Evolutionary conservation across 2,797 vertebrate genomes (phyloP).

Genomic region (Pangasius krempfi): DNA sequence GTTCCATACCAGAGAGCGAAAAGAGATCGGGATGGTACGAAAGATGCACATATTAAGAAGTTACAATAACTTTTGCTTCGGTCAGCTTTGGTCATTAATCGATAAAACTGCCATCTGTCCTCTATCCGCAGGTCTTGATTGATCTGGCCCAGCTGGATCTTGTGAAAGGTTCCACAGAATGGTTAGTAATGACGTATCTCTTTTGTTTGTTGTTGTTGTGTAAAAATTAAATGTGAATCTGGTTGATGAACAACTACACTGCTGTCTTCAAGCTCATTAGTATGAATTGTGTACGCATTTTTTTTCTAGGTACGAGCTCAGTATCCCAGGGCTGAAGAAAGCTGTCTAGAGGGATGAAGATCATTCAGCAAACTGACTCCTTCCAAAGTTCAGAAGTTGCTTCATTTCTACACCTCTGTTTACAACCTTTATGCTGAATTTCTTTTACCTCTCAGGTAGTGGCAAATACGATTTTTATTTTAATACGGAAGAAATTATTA

Average conservation of each 20-base stretch:
- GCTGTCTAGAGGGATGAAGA: slow-evolving; percentile 47
- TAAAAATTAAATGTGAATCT: neutral
- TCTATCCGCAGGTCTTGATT: slow-evolving; percentile 79
- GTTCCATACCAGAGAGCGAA: slow-evolving; percentile 84
- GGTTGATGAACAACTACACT: neutral
- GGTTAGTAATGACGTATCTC: slow-evolving; percentile 72
- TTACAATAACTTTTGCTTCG: neutral
- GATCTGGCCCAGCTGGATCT: slow-evolving; percentile 87
- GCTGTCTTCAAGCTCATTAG: neutral
- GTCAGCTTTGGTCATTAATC: neutral
- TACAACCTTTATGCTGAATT: neutral
- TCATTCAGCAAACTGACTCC: neutral
- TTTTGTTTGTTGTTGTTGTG: neutral
- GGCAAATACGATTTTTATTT: neutral
- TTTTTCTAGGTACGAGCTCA: slow-evolving; percentile 73
- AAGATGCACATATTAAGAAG: neutral
- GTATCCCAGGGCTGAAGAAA: slow-evolving; percentile 71
- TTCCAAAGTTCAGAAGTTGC: neutral
- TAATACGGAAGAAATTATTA: neutral
- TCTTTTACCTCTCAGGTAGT: slow-evolving; percentile 3
- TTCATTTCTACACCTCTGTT: slow-evolving; percentile 6
- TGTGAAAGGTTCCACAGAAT: slow-evolving; percentile 81
- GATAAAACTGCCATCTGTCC: neutral
- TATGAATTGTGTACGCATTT: slow-evolving; percentile 10
- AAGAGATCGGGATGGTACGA: slow-evolving; percentile 90